Percentiles rank a stretch among this genome's conserved stretches.
Evolutionary conservation across 2,888 invertebrate genomes (phyloP).

Genomic region (Achlya flavicornis): DNA sequence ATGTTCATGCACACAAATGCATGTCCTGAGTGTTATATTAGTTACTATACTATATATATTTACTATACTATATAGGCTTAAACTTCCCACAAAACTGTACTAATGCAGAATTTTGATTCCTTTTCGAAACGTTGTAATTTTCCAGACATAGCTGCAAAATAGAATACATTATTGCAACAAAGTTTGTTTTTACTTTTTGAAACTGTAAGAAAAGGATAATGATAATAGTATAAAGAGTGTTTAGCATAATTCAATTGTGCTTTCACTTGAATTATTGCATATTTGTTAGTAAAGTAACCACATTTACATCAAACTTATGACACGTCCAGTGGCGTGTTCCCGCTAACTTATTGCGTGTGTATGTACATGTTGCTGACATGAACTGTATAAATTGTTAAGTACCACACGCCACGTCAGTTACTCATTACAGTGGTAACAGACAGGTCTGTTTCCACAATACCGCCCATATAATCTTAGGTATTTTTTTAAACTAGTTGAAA

Average conservation of each 20-base stretch:
- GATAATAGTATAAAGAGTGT: too few relatives aligned
- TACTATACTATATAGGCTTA: too few relatives aligned
- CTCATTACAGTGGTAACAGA: not conserved
- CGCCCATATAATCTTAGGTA: not conserved
- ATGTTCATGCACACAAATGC: too few relatives aligned
- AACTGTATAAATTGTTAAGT: conserved; percentile 7
- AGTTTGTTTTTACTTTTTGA: too few relatives aligned
- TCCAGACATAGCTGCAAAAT: too few relatives aligned
- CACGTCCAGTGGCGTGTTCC: conserved; percentile 5
- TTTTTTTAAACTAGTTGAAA: too few relatives aligned
- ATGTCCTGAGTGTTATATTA: too few relatives aligned
- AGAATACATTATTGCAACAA: too few relatives aligned
- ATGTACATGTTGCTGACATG: conserved; percentile 7
- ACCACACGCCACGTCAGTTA: not conserved
- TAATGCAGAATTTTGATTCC: not conserved
- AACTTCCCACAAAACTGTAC: not conserved
- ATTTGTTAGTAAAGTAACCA: not conserved
- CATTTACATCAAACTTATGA: conserved; percentile 2
- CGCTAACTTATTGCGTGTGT: not conserved
- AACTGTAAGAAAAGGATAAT: not conserved
- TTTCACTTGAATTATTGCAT: not conserved
- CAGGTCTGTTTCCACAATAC: not conserved
- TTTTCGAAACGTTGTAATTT: not conserved
- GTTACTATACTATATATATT: too few relatives aligned
- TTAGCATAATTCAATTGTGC: not conserved